A percentile compares a stretch with the other conserved stretches of the same genome.
phyloP scores from a whole-genome alignment of 2,797 vertebrate genomes.

The Buceros bicornis region DNA sequence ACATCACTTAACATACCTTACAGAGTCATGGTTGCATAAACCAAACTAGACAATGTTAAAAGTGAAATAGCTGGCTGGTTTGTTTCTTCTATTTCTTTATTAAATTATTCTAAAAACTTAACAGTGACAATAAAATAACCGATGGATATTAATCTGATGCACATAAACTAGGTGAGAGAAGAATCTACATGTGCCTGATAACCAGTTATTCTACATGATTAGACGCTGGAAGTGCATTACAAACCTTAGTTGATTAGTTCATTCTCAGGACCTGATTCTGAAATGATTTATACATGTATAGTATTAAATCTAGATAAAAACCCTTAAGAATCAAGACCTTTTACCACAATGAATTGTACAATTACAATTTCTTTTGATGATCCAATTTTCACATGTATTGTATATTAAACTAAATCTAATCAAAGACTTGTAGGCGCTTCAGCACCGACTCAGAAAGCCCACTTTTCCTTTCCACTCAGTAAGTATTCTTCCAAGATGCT shows the following conservation, averaged over 20 bases:
- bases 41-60: not conserved
- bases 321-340: not conserved
- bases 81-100: not conserved
- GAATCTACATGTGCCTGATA: not conserved
- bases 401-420: not conserved
- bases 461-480: not conserved
- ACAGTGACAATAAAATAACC: not conserved
- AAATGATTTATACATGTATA: not conserved
- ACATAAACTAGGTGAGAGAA: not conserved
- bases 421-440: not conserved
- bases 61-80: not conserved
- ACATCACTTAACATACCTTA: not conserved
- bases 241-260: not conserved
- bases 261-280: not conserved
- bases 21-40: not conserved
- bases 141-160: not conserved
- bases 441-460: not conserved
- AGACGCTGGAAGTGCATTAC: not conserved
- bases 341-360: not conserved
- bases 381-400: not conserved
- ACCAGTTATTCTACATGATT: not conserved
- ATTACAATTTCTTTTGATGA: not conserved
- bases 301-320: not conserved
- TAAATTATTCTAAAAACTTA: not conserved
- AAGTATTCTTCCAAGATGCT: not conserved